Base-by-base conservation (phyloP, 2,113 vertebrate species). In the Nestor notabilis region DNA sequence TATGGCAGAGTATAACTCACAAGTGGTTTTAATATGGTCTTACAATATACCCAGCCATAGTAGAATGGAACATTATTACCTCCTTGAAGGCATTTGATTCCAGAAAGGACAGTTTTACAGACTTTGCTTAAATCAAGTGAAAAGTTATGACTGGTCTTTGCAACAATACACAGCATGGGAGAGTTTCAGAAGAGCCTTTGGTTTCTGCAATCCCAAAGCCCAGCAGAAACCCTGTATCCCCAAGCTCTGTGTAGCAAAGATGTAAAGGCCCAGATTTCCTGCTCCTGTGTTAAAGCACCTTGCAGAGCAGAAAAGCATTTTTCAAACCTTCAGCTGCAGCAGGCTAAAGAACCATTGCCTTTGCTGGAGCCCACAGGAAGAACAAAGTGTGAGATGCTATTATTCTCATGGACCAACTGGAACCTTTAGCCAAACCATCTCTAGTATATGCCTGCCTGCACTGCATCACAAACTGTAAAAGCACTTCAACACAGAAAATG, bases 31-130 rank as follows among this genome's bases (percentile, higher is more conserved):
- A 90, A 87, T 85, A 69, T 3, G 46, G 44, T 16, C 28, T 52
- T 83, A 49, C 23, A 87, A 76, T 50, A 64, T 23, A 87, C 56
- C 41, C n/a, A 33, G 76, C 44, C 41, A 69, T 66, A 87, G 39
- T 74, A 64, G 41, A 70, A 64, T n/a, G 21, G 80, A 91, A 65
- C 25, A 74, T 69, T 71, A 77, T 46, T 52, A 64, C 44, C 28
- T 93, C 35, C 63, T 50, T 65, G 85, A 80, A 1, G 4, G 58
- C 66, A 80, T 53, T 91, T 79, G 56, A 76, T 66, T 77, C 25
- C 25, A n/a, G 74, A 88, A 88, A 14, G 5, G 75, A 83, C 63
- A 83, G 49, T 66, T 94, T 93, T 88, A 90, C 52, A 63, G 76
- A 70, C n/a, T 90, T 86, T 27, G 31, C 46, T 55, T 66, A 77